Evolutionary conservation across 2,888 invertebrate genomes (phyloP).

Genomic region (Tenthredo notha): DNA sequence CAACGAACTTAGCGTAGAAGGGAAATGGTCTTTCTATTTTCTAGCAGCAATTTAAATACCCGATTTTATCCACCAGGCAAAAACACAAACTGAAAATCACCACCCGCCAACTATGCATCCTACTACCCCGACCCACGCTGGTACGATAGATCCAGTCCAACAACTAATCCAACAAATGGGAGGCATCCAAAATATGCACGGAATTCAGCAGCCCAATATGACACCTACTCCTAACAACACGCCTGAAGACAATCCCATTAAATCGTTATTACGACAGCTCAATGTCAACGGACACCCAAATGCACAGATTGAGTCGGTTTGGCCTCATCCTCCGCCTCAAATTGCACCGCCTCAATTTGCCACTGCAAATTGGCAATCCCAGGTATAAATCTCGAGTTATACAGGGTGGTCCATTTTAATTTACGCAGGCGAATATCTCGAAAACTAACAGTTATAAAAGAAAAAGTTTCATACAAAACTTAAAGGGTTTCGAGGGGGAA

Average conservation of each 20-base stretch:
- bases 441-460: too few species aligned
- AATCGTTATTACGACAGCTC: slow-evolving; percentile 79
- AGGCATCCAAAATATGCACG: slow-evolving; percentile 77
- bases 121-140: slow-evolving; percentile 64
- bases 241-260: slow-evolving; percentile 79
- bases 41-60: background rate
- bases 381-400: slow-evolving; percentile 64
- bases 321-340: slow-evolving; percentile 74
- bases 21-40: background rate
- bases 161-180: slow-evolving; percentile 81
- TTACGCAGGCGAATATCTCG: too few species aligned
- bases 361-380: slow-evolving; percentile 74
- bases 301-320: slow-evolving; percentile 72
- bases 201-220: slow-evolving; percentile 70
- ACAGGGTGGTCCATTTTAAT: too few species aligned
- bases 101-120: slow-evolving; percentile 69
- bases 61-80: slow-evolving; percentile 63
- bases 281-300: slow-evolving; percentile 70
- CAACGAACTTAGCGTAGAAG: background rate
- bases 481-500: too few species aligned
- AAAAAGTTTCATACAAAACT: too few species aligned
- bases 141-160: slow-evolving; percentile 79
- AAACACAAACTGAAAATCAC: slow-evolving; percentile 70
- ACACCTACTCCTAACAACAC: slow-evolving; percentile 62
- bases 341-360: slow-evolving; percentile 73